Conservation (phyloP, 2,888 invertebrate genomes). For the Tipula helvola region DNA sequence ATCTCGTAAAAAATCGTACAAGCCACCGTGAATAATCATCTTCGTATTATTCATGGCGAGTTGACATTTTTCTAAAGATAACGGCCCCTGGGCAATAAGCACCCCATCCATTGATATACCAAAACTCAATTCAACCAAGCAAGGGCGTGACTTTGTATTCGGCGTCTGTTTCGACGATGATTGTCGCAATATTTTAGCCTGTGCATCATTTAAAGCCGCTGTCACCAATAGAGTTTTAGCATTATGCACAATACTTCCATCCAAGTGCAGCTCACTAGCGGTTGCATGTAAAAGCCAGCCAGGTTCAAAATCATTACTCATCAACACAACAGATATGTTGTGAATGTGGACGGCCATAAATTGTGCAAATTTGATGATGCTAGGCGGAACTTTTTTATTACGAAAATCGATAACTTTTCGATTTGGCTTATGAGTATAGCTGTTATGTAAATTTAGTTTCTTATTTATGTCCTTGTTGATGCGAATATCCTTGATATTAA, state of each 20-base stretch:
- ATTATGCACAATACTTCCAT: slow-evolving; percentile 54
- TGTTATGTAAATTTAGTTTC: slow-evolving; percentile 21
- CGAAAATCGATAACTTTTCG: slow-evolving; percentile 49
- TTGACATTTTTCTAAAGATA: slow-evolving; percentile 56
- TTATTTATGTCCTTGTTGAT: slow-evolving; percentile 63
- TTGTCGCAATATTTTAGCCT: slow-evolving; percentile 34
- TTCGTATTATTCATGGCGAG: slow-evolving; percentile 37
- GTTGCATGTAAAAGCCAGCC: slow-evolving; percentile 59
- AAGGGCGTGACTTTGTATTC: slow-evolving; percentile 36
- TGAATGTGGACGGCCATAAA: slow-evolving; percentile 78
- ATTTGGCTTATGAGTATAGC: neutral
- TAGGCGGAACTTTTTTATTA: slow-evolving; percentile 62
- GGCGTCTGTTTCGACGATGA: slow-evolving; percentile 22
- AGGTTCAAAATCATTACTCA: slow-evolving; percentile 47
- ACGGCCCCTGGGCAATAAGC: slow-evolving; percentile 66
- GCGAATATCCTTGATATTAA: slow-evolving; percentile 68
- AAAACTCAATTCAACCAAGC: slow-evolving; percentile 59
- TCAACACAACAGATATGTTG: slow-evolving; percentile 51
- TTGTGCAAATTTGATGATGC: slow-evolving; percentile 74
- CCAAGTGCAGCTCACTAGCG: slow-evolving; percentile 54
- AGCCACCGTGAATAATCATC: slow-evolving; percentile 38
- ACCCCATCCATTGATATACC: slow-evolving; percentile 64
- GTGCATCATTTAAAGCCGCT: slow-evolving; percentile 52
- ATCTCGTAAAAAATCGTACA: slow-evolving; percentile 38
- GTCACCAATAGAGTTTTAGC: slow-evolving; percentile 58